A percentile compares a stretch with the other conserved stretches of the same genome.
Evolutionary conservation across 2,113 vertebrate genomes (phyloP).

Genomic region (Meles meles): DNA sequence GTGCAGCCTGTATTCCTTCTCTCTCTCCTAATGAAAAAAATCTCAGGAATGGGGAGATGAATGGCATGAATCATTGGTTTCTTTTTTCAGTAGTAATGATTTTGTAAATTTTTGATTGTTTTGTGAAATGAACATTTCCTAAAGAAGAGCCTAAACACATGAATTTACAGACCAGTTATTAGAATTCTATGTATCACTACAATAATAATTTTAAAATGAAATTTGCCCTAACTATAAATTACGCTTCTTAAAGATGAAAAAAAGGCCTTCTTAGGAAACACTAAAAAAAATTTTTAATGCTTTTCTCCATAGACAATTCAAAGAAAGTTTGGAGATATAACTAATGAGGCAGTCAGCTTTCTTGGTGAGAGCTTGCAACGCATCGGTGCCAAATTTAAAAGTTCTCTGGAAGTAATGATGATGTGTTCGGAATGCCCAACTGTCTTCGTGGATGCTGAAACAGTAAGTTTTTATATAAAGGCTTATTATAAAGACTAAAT

Average conservation of each 20-base stretch:
- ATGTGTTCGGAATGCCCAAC: conserved; percentile 93
- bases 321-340: conserved; percentile 92
- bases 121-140: background rate
- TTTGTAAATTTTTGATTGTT: background rate
- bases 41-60: background rate
- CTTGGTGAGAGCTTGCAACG: conserved; percentile 92
- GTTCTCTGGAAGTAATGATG: conserved; percentile 96
- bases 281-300: conserved; percentile 14
- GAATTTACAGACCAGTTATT: background rate
- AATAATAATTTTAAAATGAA: background rate
- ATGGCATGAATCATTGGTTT: background rate
- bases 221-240: background rate
- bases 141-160: background rate
- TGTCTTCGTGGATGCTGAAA: conserved; percentile 98
- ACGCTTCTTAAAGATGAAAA: background rate
- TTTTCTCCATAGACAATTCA: conserved; percentile 88
- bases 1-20: background rate
- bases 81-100: background rate
- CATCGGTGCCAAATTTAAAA: conserved; percentile 95
- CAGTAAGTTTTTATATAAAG: conserved; percentile 83
- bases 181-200: background rate
- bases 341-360: conserved; percentile 91
- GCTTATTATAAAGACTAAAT: background rate
- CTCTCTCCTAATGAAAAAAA: background rate
- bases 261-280: background rate